Evolutionary conservation across 2,888 invertebrate genomes (phyloP).

Genomic region (Agrenia bidenticulata): DNA sequence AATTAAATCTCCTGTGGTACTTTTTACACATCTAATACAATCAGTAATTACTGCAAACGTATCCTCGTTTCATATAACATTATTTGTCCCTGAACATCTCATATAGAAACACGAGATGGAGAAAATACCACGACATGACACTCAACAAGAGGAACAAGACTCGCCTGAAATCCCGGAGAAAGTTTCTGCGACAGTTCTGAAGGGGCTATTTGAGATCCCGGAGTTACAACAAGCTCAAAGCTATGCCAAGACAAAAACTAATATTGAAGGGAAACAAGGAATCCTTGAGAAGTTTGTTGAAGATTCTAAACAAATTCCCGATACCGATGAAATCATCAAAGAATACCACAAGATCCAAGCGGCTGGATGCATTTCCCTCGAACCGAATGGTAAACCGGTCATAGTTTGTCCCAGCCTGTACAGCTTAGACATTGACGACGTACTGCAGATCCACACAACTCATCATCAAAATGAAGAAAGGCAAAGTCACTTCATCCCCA

Average conservation of each 20-base stretch:
- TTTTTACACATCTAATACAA: no score
- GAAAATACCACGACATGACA: no score
- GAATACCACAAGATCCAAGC: conserved; percentile 25
- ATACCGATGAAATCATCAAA: conserved; percentile 21
- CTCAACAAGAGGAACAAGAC: no score
- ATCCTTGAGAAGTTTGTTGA: neutral
- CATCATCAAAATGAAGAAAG: neutral
- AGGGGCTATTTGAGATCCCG: conserved; percentile 26
- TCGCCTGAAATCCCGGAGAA: neutral
- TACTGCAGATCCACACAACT: neutral
- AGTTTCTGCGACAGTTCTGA: neutral
- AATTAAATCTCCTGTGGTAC: no score
- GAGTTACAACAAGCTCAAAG: neutral
- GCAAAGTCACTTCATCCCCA: neutral
- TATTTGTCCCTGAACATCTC: no score
- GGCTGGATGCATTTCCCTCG: conserved; percentile 22
- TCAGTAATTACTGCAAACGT: no score
- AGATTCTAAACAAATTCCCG: conserved; percentile 9
- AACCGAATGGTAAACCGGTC: conserved; percentile 25
- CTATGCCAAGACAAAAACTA: neutral
- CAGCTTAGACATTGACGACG: conserved; percentile 35
- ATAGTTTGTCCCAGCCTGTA: conserved; percentile 41
- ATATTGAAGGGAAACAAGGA: neutral
- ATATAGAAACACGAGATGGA: no score
- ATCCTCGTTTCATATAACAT: no score